Evolutionary conservation across 2,797 vertebrate species (phyloP).

Genomic region (Neomorphus geoffroyi): DNA sequence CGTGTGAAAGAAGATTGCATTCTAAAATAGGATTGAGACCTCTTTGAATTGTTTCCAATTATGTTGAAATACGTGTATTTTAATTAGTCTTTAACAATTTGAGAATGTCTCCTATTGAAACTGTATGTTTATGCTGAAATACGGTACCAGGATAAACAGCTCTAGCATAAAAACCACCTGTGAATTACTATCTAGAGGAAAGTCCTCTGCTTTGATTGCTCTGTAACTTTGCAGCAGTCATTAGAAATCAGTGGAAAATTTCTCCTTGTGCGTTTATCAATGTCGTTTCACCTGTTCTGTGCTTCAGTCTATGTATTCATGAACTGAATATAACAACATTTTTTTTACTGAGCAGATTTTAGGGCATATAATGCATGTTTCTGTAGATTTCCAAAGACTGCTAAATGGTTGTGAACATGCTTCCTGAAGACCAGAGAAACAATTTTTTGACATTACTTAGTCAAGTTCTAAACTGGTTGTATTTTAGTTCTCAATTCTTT

Average conservation of each 20-base stretch:
- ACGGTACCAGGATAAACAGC: not conserved
- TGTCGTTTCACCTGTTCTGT: not conserved
- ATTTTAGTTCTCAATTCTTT: not conserved
- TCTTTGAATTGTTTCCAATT: not conserved
- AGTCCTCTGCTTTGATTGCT: not conserved
- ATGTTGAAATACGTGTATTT: not conserved
- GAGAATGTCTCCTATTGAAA: not conserved
- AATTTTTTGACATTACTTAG: not conserved
- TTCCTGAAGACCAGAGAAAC: not conserved
- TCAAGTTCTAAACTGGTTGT: not conserved
- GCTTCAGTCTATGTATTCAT: not conserved
- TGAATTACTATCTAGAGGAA: not conserved
- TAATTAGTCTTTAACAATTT: not conserved
- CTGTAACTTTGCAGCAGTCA: not conserved
- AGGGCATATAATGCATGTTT: not conserved
- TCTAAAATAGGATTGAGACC: not conserved
- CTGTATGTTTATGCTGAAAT: not conserved
- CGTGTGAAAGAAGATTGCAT: not conserved
- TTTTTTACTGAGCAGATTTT: not conserved
- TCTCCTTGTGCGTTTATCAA: not conserved
- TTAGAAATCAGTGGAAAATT: not conserved
- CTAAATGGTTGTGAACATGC: not conserved
- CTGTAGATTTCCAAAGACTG: not conserved
- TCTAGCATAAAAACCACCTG: not conserved
- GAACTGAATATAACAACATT: not conserved